These are phyloP conservation scores for Phataginus tetradactyla DNA, from an alignment of 2,797 vertebrate genomes.

Conservation along the genomic window DNA sequence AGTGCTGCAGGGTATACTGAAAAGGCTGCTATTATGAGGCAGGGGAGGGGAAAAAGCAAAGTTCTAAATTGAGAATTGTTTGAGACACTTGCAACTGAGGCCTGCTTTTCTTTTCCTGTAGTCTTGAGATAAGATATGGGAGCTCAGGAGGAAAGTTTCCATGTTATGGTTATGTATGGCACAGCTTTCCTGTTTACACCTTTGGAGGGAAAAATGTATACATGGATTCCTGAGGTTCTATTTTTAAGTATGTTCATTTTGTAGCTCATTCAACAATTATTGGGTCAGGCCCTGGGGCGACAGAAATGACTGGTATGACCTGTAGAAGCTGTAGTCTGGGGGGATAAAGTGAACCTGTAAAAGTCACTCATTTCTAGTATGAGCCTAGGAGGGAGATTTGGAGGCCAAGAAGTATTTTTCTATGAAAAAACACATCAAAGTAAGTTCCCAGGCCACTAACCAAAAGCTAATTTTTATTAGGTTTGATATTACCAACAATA, in stretches of 20 bases:
- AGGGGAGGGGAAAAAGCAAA: background rate
- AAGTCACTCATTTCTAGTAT: background rate
- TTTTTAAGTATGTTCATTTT: slow-evolving; percentile 40
- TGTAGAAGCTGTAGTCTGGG: background rate
- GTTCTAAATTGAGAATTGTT: background rate
- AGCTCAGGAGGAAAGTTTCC: background rate
- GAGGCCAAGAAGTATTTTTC: slow-evolving; percentile 1
- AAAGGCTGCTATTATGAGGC: background rate
- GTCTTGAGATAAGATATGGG: background rate
- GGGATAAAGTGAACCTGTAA: background rate
- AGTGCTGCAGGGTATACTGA: background rate
- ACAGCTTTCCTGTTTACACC: slow-evolving; percentile 42
- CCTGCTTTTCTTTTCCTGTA: background rate
- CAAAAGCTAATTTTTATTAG: slow-evolving; percentile 22
- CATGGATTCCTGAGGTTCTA: background rate
- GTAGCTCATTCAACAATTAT: slow-evolving; percentile 3
- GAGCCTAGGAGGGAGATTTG: background rate
- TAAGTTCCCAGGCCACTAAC: background rate
- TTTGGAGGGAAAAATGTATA: slow-evolving; percentile 16
- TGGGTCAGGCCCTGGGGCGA: background rate
- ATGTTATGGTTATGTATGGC: background rate
- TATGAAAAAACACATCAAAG: background rate
- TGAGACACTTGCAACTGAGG: background rate
- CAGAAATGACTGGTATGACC: background rate
- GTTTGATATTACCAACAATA: background rate